phyloP scores from a whole-genome alignment of 1,140 invertebrate species.

The Magallana angulata region DNA sequence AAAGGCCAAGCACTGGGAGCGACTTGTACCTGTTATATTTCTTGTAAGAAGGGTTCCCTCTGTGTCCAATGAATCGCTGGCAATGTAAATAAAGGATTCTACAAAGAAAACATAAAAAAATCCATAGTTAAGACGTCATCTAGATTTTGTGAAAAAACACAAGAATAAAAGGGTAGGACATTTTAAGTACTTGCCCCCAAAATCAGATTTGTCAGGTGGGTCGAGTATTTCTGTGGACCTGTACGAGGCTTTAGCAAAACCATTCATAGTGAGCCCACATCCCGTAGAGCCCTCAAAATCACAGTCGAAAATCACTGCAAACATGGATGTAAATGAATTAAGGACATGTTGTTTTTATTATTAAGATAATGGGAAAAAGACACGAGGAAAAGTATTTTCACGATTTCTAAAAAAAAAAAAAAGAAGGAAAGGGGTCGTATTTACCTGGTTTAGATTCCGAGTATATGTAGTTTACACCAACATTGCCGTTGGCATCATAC shows the following conservation, averaged over 20 bases:
- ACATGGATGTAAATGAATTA: background rate
- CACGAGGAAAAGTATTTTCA: background rate
- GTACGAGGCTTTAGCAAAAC: background rate
- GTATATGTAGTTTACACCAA: slow-evolving; percentile 1
- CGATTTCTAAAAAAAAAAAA: too few relatives aligned
- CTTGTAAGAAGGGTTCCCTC: background rate
- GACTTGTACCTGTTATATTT: background rate
- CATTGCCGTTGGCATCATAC: background rate
- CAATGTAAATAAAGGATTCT: background rate
- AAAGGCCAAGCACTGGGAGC: background rate
- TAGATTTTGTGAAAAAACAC: too few relatives aligned
- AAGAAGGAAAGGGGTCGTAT: too few relatives aligned
- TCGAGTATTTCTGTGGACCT: background rate
- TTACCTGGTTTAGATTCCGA: slow-evolving; percentile 28
- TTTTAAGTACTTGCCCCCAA: background rate
- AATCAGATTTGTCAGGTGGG: background rate
- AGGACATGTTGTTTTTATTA: background rate
- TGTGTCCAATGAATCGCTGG: background rate
- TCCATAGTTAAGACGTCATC: too few relatives aligned
- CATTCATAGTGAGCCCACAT: background rate
- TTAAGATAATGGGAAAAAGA: background rate
- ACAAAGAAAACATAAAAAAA: background rate
- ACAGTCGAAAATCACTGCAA: background rate
- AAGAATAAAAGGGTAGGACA: too few relatives aligned
- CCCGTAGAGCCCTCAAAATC: background rate